Percentiles rank a stretch among this genome's conserved stretches.
Evolutionary conservation across 2,797 vertebrate genomes (phyloP).

Genomic region (Halcyon leucocephala): DNA sequence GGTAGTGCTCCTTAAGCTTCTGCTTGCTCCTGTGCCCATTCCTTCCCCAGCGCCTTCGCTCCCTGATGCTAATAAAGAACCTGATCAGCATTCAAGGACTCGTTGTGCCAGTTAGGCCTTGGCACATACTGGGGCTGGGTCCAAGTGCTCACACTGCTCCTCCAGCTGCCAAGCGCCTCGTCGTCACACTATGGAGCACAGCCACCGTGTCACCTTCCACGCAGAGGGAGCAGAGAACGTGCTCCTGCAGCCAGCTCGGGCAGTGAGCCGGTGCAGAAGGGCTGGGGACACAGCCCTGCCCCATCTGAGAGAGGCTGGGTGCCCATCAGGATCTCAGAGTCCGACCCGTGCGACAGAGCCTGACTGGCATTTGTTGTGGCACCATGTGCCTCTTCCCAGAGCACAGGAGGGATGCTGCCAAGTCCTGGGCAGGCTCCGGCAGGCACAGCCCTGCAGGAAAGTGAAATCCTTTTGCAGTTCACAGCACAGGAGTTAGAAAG

Average conservation of each 20-base stretch:
- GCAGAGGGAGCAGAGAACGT: neutral
- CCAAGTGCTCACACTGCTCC: neutral
- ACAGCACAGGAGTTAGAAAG: neutral
- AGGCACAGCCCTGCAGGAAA: neutral
- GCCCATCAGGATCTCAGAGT: neutral
- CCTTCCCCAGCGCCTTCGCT: neutral
- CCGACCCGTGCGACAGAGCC: neutral
- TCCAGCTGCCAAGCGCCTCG: neutral
- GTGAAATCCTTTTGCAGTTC: neutral
- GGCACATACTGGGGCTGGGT: neutral
- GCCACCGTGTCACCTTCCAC: neutral
- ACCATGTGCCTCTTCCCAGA: neutral
- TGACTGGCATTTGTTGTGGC: neutral
- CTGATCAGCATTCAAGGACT: neutral
- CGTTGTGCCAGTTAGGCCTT: neutral
- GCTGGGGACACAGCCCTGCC: neutral
- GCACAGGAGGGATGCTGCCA: neutral
- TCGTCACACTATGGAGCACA: neutral
- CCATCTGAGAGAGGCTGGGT: neutral
- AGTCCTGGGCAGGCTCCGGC: neutral
- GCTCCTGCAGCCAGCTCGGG: neutral
- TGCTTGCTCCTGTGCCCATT: neutral
- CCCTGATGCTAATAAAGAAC: neutral
- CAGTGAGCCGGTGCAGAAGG: neutral
- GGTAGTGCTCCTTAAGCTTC: neutral